These are phyloP conservation scores for Trichogramma pretiosum DNA, from an alignment of 1,140 invertebrate genomes.

Conservation along the genomic window DNA sequence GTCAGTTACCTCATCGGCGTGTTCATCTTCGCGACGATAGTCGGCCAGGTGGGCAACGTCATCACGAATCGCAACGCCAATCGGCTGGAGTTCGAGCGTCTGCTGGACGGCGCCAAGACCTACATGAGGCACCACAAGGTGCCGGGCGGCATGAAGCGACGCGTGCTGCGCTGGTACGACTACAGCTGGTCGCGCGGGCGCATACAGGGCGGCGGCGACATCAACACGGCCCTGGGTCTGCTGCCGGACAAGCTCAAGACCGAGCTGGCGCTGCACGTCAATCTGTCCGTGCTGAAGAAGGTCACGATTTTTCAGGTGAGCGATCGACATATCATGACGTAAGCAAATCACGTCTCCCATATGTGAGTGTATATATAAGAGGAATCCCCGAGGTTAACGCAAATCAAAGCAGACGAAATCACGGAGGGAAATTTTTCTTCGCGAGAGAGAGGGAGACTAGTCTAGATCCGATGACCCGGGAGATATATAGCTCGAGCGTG, in stretches of 20 bases:
- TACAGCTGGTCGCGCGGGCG: constrained; percentile 95
- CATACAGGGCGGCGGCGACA: constrained; percentile 90
- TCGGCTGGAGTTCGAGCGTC: constrained; percentile 85
- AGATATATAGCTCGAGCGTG: too few relatives aligned
- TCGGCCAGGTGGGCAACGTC: constrained; percentile 94
- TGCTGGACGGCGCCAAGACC: constrained; percentile 90
- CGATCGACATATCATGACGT: too few relatives aligned
- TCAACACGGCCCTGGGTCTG: constrained; percentile 85
- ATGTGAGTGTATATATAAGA: too few relatives aligned
- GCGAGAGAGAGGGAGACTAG: too few relatives aligned
- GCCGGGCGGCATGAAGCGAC: constrained; percentile 84
- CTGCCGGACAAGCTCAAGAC: constrained; percentile 94
- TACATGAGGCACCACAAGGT: constrained; percentile 97
- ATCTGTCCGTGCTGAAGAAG: constrained; percentile 90
- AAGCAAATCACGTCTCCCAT: too few relatives aligned
- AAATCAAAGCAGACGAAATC: too few relatives aligned
- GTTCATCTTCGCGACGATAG: constrained; percentile 97
- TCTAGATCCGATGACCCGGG: too few relatives aligned
- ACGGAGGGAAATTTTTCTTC: too few relatives aligned
- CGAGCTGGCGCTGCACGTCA: constrained; percentile 90
- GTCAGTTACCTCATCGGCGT: constrained; percentile 94
- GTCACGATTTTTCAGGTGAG: constrained; percentile 54
- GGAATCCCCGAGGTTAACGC: too few relatives aligned
- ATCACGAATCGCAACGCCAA: constrained; percentile 97
- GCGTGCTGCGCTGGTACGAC: constrained; percentile 93